These are phyloP conservation scores for Zosterops japonicus DNA, from an alignment of 2,113 vertebrate genomes.

Conservation along the genomic window DNA sequence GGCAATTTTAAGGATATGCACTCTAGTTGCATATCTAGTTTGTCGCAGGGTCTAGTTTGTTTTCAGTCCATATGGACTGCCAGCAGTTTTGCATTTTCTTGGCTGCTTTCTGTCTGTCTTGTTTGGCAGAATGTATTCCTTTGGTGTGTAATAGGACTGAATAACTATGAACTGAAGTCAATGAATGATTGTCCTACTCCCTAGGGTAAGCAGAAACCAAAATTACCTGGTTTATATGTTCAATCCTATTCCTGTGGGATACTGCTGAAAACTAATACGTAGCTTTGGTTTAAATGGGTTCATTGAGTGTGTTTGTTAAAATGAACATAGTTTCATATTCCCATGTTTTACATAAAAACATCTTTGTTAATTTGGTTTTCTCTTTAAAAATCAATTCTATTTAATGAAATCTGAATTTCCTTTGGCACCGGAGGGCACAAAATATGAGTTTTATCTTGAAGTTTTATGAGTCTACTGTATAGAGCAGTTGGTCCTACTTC, in stretches of 20 bases:
- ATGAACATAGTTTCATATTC: neutral
- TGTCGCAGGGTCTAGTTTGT: neutral
- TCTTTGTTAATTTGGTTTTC: neutral
- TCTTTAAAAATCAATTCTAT: neutral
- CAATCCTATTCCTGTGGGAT: neutral
- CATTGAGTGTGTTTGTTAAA: neutral
- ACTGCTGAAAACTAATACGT: neutral
- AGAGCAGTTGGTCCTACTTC: neutral
- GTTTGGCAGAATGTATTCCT: neutral
- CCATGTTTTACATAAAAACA: neutral
- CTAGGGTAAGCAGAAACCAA: neutral
- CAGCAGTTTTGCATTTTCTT: neutral
- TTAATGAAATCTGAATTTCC: neutral
- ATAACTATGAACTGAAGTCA: neutral
- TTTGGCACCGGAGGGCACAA: neutral
- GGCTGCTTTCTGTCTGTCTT: neutral
- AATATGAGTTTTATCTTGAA: neutral
- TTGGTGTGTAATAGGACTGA: neutral
- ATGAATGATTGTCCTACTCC: neutral
- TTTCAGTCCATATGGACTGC: neutral
- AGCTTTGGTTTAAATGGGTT: neutral
- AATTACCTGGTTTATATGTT: neutral
- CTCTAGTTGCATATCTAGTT: neutral
- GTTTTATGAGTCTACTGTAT: neutral
- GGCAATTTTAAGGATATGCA: neutral